Evolutionary conservation across 2,797 vertebrate genomes (phyloP), one percentile per base, ranked within the genome.

Genomic region (Philypnodon macrostomus): DNA sequence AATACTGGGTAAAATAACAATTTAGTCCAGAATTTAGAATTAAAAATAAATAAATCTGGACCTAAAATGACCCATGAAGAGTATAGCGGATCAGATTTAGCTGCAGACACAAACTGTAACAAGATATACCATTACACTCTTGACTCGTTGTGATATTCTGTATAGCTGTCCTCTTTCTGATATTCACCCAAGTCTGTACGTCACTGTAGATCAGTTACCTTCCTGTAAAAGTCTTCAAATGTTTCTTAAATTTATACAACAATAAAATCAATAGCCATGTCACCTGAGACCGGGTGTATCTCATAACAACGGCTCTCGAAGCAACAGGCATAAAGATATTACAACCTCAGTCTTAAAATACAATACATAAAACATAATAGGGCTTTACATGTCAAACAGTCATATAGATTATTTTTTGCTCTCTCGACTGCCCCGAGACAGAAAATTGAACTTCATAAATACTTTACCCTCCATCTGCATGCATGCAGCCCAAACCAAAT

Each of bases 381-480:
- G n/a, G 27, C 29, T 35, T 11, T 1, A 19, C 59, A 32, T 7
- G 7, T 8, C 44, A 23, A 59, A 46, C 63, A 5, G 61, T 19
- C 53, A 49, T 29, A 42, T 21, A 11, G 17, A 47, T 69, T 39
- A 14, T 47, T 55, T 13, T 21, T 62, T 7, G 35, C 44, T 54
- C 27, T n/a, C 53, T 61, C 51, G 58, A 58, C 68, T 59, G 64
- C 11, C 63, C 33, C 8, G 53, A 72, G 53, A 56, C 15, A 41
- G 16, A 27, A 23, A 46, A 68, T 58, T 48, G 51, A 45, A 29
- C 34, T 41, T 76, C 67, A 61, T 70, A 71, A 81, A 81, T 53
- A 64, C 23, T 41, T 12, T 47, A 30, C 34, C 38, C 52, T 35
- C 47, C 14, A 52, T 4, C 47, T n/a, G n/a, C 34, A 37, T 39